These are phyloP conservation scores for Paracyprichromis sp. DNA, from an alignment of 2,113 vertebrate species.

Conservation along the genomic window DNA sequence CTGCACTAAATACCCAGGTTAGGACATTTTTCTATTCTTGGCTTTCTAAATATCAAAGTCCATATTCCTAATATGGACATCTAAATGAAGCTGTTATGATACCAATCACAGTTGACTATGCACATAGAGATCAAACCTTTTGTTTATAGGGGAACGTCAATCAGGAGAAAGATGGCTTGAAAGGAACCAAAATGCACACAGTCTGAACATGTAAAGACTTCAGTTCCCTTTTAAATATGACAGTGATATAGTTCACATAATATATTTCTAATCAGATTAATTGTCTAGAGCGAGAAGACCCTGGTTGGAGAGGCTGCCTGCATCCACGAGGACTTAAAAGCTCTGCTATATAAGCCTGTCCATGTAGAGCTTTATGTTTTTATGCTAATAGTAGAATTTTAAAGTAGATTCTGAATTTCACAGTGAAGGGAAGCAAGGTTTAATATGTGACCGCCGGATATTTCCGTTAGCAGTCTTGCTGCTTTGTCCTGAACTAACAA, in stretches of 20 bases:
- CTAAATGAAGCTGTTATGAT: not conserved
- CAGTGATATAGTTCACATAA: not conserved
- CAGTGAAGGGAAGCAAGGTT: not conserved
- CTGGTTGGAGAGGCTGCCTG: not conserved
- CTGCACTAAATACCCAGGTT: not conserved
- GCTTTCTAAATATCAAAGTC: not conserved
- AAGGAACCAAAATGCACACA: not conserved
- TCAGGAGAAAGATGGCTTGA: not conserved
- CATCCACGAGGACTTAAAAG: not conserved
- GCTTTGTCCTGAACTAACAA: not conserved
- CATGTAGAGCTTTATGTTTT: not conserved
- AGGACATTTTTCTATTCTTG: not conserved
- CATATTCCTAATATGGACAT: not conserved
- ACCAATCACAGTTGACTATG: not conserved
- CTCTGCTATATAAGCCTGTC: not conserved
- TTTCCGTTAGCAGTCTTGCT: not conserved
- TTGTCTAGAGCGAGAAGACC: not conserved
- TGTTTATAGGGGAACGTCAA: not conserved
- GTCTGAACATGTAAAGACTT: not conserved
- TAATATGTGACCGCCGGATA: not conserved
- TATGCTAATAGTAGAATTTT: not conserved
- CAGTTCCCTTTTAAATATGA: not conserved
- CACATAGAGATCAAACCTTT: not conserved
- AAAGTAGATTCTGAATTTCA: not conserved
- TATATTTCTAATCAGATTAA: not conserved